These are phyloP conservation scores for Temnothorax nylanderi DNA, from an alignment of 1,140 invertebrate species.

Conservation along the genomic window DNA sequence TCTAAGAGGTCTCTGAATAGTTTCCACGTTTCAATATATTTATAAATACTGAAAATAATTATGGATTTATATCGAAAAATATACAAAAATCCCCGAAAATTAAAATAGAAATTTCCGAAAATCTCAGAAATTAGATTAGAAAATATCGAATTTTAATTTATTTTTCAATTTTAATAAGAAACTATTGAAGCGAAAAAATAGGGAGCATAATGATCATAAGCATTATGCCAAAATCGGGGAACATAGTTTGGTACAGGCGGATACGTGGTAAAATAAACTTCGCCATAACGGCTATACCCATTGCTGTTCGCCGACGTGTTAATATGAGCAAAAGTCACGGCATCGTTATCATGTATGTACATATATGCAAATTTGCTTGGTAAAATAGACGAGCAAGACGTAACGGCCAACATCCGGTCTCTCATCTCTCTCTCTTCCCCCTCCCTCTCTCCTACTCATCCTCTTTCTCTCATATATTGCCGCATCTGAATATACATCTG, in stretches of 20 bases:
- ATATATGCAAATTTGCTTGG: slow-evolving; percentile 37
- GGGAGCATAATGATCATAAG: too few relatives aligned
- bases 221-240: neutral
- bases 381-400: slow-evolving; percentile 40
- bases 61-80: too few relatives aligned
- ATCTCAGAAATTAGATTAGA: too few relatives aligned
- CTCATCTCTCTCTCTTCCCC: slow-evolving; percentile 22
- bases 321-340: slow-evolving; percentile 52
- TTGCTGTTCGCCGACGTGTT: slow-evolving; percentile 42
- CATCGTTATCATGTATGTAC: slow-evolving; percentile 55
- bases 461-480: slow-evolving; percentile 11
- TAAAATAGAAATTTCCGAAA: too few relatives aligned
- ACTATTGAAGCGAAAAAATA: too few relatives aligned
- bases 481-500: neutral
- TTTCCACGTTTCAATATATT: too few relatives aligned
- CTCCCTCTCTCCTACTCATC: neutral
- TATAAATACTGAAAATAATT: too few relatives aligned
- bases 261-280: slow-evolving; percentile 28
- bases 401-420: slow-evolving; percentile 57
- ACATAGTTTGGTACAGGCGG: neutral
- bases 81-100: too few relatives aligned
- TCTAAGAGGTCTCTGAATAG: too few relatives aligned
- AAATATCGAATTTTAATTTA: too few relatives aligned
- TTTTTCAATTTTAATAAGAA: too few relatives aligned
- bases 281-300: slow-evolving; percentile 32